These are phyloP conservation scores for Phyllostomus discolor DNA, from an alignment of 2,113 vertebrate genomes.

Conservation along the genomic window DNA sequence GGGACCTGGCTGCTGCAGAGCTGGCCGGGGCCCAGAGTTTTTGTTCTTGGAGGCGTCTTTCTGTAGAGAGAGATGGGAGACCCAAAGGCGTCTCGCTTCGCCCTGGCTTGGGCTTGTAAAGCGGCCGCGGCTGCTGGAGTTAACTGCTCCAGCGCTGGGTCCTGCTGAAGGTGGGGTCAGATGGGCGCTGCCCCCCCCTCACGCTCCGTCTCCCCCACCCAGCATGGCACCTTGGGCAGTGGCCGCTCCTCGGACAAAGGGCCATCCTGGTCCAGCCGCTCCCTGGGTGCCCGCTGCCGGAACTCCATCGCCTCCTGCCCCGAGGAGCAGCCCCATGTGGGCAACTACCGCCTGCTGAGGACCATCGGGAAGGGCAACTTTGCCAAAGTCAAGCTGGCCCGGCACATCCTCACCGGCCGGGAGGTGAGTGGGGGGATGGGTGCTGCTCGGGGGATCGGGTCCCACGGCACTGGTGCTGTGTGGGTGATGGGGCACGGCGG, in stretches of 20 bases:
- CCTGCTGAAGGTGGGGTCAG: accelerated
- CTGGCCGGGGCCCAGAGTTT: accelerated
- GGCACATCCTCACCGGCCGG: slow-evolving; percentile 91
- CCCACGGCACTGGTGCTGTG: accelerated
- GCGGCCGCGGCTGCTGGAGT: not conserved
- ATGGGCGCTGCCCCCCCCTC: accelerated
- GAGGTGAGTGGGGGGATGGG: slow-evolving; percentile 81
- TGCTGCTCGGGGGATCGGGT: accelerated
- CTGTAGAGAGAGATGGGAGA: not conserved
- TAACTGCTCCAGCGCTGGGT: accelerated
- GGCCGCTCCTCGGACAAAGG: slow-evolving; percentile 92
- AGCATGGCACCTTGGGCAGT: slow-evolving; percentile 88
- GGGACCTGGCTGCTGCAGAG: not conserved
- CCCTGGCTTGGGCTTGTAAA: not conserved
- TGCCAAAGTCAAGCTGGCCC: slow-evolving; percentile 93
- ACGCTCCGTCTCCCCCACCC: not conserved
- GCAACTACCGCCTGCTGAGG: slow-evolving; percentile 92
- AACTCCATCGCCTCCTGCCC: slow-evolving; percentile 93
- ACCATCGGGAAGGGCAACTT: slow-evolving; percentile 97
- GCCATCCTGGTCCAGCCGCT: slow-evolving; percentile 89
- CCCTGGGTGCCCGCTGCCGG: slow-evolving; percentile 90
- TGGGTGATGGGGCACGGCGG: not conserved
- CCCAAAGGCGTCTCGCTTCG: not conserved
- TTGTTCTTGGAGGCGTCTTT: not conserved
- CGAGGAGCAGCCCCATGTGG: slow-evolving; percentile 92